Evolutionary conservation across 2,888 invertebrate genomes (phyloP).

Genomic region (Hypselothyrea guttata): DNA sequence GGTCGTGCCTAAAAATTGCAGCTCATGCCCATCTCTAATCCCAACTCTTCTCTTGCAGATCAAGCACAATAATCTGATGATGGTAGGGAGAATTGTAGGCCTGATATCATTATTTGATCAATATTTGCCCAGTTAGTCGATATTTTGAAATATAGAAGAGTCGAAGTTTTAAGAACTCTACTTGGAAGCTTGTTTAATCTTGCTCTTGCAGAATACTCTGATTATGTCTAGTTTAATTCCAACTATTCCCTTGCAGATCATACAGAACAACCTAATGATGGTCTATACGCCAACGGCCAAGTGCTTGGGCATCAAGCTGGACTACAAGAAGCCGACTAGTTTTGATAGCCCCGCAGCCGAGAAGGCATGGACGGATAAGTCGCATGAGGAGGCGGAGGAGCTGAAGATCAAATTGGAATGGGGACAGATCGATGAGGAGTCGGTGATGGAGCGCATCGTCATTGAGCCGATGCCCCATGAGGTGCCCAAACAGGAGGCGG

Average conservation of each 20-base stretch:
- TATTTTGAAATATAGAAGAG: no score
- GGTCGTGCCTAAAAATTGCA: no score
- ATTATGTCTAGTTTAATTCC: no score
- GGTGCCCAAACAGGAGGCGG: constrained; percentile 74
- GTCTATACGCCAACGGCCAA: constrained; percentile 85
- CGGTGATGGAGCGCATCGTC: constrained; percentile 85
- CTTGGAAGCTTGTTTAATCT: no score
- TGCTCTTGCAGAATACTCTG: no score
- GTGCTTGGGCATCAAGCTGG: constrained; percentile 87
- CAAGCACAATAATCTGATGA: no score
- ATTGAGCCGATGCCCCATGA: constrained; percentile 83
- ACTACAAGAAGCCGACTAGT: constrained; percentile 84
- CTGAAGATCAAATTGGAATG: constrained; percentile 85
- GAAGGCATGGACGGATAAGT: constrained; percentile 86
- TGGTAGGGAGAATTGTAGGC: no score
- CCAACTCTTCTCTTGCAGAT: no score
- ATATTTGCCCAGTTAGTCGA: no score
- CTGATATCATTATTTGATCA: no score
- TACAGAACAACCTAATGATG: constrained; percentile 84
- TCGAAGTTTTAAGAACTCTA: no score
- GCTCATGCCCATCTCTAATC: no score
- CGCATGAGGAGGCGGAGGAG: constrained; percentile 85
- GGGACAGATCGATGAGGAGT: constrained; percentile 85
- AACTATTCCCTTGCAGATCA: constrained; percentile 25
- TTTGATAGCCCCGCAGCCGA: constrained; percentile 85